phyloP scores from a whole-genome alignment of 2,888 invertebrate species.

The Gnatocerus cornutus region DNA sequence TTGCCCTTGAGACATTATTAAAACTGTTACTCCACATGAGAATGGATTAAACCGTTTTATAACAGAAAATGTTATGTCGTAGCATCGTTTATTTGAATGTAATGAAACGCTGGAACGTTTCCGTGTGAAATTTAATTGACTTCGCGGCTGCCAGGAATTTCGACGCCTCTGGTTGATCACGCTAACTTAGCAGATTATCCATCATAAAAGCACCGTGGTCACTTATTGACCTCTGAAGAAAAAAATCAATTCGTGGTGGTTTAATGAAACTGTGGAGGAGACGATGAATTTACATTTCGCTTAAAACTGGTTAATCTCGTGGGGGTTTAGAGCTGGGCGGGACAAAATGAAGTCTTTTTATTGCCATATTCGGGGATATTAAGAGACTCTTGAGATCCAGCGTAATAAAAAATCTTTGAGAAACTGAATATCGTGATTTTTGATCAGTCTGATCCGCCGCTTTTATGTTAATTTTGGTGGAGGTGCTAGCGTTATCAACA shows the following conservation, averaged over 20 bases:
- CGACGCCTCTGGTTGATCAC: slow-evolving; percentile 41
- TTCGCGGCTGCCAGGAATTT: slow-evolving; percentile 36
- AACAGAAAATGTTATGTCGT: slow-evolving; percentile 31
- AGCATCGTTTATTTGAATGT: slow-evolving; percentile 33
- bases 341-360: slow-evolving; percentile 27
- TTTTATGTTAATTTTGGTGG: slow-evolving; percentile 9
- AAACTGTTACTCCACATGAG: slow-evolving; percentile 25
- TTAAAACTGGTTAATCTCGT: slow-evolving; percentile 20
- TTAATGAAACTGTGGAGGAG: not conserved
- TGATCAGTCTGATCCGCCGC: too few relatives aligned
- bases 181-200: slow-evolving; percentile 25
- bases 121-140: slow-evolving; percentile 44
- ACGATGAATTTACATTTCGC: slow-evolving; percentile 10
- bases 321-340: not conserved
- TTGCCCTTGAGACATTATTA: slow-evolving; percentile 39
- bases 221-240: slow-evolving; percentile 9
- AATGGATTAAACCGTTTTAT: slow-evolving; percentile 37
- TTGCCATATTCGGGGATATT: slow-evolving; percentile 18
- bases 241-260: slow-evolving; percentile 7
- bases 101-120: slow-evolving; percentile 40
- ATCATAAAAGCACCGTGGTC: slow-evolving; percentile 24
- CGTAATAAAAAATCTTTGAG: slow-evolving; percentile 11
- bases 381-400: slow-evolving; percentile 2
- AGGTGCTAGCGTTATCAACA: slow-evolving; percentile 26
- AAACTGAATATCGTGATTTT: too few relatives aligned